A percentile compares a stretch with the other conserved stretches of the same genome.
Conservation (phyloP, 2,888 invertebrate genomes). For the Xestia xanthographa region DNA sequence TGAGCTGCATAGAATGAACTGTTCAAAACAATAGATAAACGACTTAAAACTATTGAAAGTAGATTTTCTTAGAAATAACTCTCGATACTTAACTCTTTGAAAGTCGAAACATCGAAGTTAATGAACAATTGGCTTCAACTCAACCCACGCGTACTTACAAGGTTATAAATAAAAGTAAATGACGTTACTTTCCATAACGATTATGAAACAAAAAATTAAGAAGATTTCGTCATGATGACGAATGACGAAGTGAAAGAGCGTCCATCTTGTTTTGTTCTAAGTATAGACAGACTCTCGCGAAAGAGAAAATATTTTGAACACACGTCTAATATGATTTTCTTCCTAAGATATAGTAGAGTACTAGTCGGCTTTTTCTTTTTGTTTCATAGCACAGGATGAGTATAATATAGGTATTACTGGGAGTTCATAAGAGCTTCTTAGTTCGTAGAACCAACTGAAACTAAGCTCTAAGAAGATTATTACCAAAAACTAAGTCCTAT, state of each 20-base stretch:
- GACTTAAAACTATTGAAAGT: constrained; percentile 30
- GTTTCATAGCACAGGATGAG: neutral
- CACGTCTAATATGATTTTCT: neutral
- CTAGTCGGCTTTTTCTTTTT: neutral
- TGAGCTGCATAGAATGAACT: neutral
- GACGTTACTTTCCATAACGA: constrained; percentile 31
- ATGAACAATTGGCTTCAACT: constrained; percentile 43
- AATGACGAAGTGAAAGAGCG: constrained; percentile 10
- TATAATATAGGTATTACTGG: neutral
- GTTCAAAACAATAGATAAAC: constrained; percentile 36
- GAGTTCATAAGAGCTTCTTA: neutral
- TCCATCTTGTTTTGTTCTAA: constrained; percentile 10
- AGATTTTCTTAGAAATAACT: constrained; percentile 45
- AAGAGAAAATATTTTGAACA: neutral
- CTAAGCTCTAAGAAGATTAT: neutral
- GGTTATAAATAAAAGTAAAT: constrained; percentile 33
- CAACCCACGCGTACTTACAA: constrained; percentile 31
- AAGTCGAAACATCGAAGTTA: constrained; percentile 4
- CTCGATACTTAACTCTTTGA: constrained; percentile 17
- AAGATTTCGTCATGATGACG: constrained; percentile 35
- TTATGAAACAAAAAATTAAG: constrained; percentile 39
- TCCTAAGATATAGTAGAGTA: neutral
- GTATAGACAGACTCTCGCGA: neutral
- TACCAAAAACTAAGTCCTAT: constrained; percentile 1
- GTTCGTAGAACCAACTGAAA: neutral